Evolutionary conservation across 1,140 invertebrate genomes (phyloP).

Genomic region (Drosophila varians): DNA sequence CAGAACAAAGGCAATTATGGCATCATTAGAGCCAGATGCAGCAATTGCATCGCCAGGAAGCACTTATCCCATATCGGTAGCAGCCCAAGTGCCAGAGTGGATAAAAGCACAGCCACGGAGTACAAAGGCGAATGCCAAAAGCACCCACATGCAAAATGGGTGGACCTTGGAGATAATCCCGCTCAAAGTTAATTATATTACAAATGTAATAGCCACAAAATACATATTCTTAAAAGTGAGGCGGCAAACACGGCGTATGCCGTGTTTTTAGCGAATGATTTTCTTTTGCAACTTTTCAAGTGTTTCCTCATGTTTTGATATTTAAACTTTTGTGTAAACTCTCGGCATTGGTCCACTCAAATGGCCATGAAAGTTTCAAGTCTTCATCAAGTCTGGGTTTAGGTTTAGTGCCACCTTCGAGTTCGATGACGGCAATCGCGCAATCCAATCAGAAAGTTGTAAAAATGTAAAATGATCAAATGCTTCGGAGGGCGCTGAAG

Average conservation of each 20-base stretch:
- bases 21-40: slow-evolving; percentile 57
- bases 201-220: too few relatives aligned
- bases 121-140: slow-evolving; percentile 2
- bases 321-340: too few relatives aligned
- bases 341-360: background rate
- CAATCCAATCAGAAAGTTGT: slow-evolving; percentile 48
- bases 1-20: slow-evolving; percentile 72
- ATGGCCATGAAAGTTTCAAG: slow-evolving; percentile 4
- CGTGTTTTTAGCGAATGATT: too few relatives aligned
- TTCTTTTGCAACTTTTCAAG: background rate
- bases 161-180: background rate
- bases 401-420: slow-evolving; percentile 26
- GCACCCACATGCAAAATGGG: background rate
- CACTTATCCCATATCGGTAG: slow-evolving; percentile 51
- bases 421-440: slow-evolving; percentile 27
- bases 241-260: background rate
- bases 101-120: slow-evolving; percentile 38
- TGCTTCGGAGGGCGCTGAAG: background rate
- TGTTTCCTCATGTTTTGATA: background rate
- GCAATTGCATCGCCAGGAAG: slow-evolving; percentile 56
- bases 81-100: slow-evolving; percentile 39
- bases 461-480: slow-evolving; percentile 45
- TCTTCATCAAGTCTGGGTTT: slow-evolving; percentile 13
- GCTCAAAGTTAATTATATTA: background rate
- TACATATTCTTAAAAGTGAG: too few relatives aligned